Percentiles rank a stretch among this genome's conserved stretches.
These are phyloP conservation scores for Phenganax stokvisi DNA, from an alignment of 92 coral and sea anemone species.

Conservation along the genomic window DNA sequence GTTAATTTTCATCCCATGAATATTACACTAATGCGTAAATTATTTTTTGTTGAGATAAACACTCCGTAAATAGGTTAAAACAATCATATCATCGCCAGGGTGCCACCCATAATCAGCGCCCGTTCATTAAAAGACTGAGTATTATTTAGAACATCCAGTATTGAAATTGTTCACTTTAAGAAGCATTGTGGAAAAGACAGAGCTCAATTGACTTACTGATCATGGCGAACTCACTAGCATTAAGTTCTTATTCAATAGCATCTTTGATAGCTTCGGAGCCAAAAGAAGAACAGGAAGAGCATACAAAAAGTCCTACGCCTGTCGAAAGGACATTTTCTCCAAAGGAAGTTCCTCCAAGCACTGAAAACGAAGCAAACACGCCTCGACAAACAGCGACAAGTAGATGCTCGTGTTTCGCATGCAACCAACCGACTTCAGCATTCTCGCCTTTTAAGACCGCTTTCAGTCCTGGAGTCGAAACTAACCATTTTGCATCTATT, in stretches of 20 bases:
- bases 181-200: not conserved
- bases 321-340: not conserved
- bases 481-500: constrained; percentile 1
- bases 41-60: constrained; percentile 31
- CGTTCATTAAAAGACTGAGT: constrained; percentile 2
- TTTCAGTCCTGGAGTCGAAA: constrained; percentile 7
- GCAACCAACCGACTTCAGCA: constrained; percentile 30
- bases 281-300: not conserved
- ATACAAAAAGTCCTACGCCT: not conserved
- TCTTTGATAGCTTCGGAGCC: constrained; percentile 39
- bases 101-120: constrained; percentile 21
- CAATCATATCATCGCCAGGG: constrained; percentile 32
- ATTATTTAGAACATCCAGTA: constrained; percentile 1
- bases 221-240: constrained; percentile 4
- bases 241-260: constrained; percentile 32
- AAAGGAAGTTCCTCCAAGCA: not conserved
- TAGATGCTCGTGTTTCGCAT: constrained; percentile 26
- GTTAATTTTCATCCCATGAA: constrained; percentile 17
- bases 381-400: constrained; percentile 1
- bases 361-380: not conserved
- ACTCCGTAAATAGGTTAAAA: constrained; percentile 31
- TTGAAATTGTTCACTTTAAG: not conserved
- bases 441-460: constrained; percentile 21
- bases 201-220: not conserved
- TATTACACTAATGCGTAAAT: constrained; percentile 16